Percentiles rank a stretch among this genome's conserved stretches.
phyloP scores from a whole-genome alignment of 2,888 invertebrate species.

The Macrophya alboannulata region DNA sequence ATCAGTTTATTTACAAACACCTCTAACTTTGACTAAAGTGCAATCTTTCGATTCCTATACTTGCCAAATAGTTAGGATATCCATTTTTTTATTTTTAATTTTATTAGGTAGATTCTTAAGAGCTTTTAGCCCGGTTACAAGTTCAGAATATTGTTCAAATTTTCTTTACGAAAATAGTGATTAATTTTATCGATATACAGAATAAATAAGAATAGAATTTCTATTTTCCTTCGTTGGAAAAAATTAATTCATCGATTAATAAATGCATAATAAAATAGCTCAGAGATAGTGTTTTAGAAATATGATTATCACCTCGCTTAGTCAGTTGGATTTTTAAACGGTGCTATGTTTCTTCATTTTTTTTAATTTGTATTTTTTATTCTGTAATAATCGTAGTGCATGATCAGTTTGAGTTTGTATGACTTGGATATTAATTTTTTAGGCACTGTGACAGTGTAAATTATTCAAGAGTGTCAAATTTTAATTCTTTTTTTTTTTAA shows the following conservation, averaged over 20 bases:
- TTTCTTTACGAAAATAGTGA: neutral
- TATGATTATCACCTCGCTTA: neutral
- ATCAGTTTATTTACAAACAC: neutral
- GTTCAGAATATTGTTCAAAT: neutral
- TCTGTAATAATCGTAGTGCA: slow-evolving; percentile 30
- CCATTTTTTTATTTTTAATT: neutral
- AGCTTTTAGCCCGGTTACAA: slow-evolving; percentile 52
- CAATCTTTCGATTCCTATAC: slow-evolving; percentile 66
- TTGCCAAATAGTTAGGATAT: slow-evolving; percentile 71
- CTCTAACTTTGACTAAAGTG: neutral
- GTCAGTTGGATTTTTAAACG: neutral
- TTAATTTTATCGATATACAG: neutral
- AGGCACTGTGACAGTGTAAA: no score
- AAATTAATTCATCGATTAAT: neutral
- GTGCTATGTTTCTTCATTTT: neutral
- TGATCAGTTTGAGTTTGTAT: slow-evolving; percentile 19
- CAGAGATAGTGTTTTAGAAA: neutral
- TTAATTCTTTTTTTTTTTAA: neutral
- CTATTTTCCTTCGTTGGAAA: slow-evolving; percentile 27
- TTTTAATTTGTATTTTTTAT: neutral
- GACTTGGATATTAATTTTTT: slow-evolving; percentile 21
- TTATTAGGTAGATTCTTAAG: slow-evolving; percentile 61
- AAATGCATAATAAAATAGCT: neutral
- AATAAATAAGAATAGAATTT: neutral
- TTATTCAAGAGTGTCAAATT: no score